Evolutionary conservation across 2,797 vertebrate species (phyloP).

Genomic region (Hephaestus fuliginosus): DNA sequence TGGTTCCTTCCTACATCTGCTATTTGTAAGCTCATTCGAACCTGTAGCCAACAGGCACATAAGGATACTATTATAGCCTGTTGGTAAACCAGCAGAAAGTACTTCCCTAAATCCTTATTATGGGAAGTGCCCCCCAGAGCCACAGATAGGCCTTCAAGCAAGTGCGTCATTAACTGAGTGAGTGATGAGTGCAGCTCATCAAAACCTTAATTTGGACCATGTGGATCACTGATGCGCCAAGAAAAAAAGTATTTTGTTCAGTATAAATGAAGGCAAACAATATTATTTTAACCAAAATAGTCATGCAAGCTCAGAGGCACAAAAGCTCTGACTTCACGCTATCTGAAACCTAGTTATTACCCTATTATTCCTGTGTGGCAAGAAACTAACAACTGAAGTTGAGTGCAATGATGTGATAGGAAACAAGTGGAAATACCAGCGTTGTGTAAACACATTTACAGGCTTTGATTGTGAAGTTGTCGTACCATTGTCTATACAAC

Average conservation of each 20-base stretch:
- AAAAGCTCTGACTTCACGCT: not conserved
- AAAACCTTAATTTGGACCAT: constrained; percentile 57
- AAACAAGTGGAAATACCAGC: constrained; percentile 7
- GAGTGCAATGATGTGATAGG: not conserved
- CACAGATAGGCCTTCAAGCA: constrained; percentile 49
- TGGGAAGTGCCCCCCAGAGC: constrained; percentile 63
- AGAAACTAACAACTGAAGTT: constrained; percentile 11
- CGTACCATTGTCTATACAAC: not conserved
- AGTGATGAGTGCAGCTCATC: constrained; percentile 60
- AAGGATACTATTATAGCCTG: constrained; percentile 68
- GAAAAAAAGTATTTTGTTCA: constrained; percentile 28
- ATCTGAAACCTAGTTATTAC: not conserved
- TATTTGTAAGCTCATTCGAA: constrained; percentile 72
- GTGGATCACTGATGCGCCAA: constrained; percentile 30
- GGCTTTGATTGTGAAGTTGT: not conserved
- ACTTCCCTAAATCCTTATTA: constrained; percentile 65
- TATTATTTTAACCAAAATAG: constrained; percentile 19
- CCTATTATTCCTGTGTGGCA: constrained; percentile 7
- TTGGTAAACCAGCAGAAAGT: constrained; percentile 73
- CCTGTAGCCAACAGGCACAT: constrained; percentile 74
- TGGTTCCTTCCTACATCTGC: constrained; percentile 75
- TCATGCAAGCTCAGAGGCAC: constrained; percentile 17
- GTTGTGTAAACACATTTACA: not conserved
- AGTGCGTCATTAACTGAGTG: constrained; percentile 30
- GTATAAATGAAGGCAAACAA: constrained; percentile 27